Base-by-base conservation (phyloP, 2,113 vertebrate species). In the Aspidoscelis tigris region DNA sequence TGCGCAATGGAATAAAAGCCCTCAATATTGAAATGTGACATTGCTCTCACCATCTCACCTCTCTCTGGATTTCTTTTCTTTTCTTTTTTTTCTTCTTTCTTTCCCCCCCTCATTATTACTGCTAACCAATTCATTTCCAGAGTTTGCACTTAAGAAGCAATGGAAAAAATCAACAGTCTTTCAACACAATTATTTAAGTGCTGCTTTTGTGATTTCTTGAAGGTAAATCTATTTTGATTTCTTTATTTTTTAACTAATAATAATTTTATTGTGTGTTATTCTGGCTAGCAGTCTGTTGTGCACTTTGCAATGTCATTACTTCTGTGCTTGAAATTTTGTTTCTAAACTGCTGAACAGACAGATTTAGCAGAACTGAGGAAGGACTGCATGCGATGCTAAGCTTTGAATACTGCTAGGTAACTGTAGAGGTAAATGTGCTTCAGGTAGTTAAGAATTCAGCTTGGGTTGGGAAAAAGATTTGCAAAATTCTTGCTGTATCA, bases 21-120 rank as follows among this genome's bases (percentile, higher is more conserved):
- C 96, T 98, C 97, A 97, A 98, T 97, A 98, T 98, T 98, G 98
- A 98, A 98, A 99, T 99, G 98, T 99, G 98, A 99, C 98, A 99
- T 98, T 97, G 98, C 96, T 96, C 94, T 96, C 97, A 96, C 97
- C 97, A 97, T 97, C 97, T 97, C 96, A 95, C 97, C 96, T 98
- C 97, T 97, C 97, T 96, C 96, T 96, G 96, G 96, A 96, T 97
- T 98, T 98, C 95, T 97, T 97, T 97, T 95, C 97, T 97, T 78
- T 61, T 77, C 26, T 64, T 79, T 73, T 73, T 53, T 33, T 26
- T 5, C 50, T 50, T 50, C 47, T 50, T 50, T 8, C 22, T 43
- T 41, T 4, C 24, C 44, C 81, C 81, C 64, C 70, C 93, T 97
- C 97, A 97, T 96, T 98, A 98, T 98, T 98, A 97, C 97, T 99